Percentiles rank a stretch among this genome's conserved stretches.
phyloP scores from a whole-genome alignment of 1,140 invertebrate genomes.

The Euura lappo region DNA sequence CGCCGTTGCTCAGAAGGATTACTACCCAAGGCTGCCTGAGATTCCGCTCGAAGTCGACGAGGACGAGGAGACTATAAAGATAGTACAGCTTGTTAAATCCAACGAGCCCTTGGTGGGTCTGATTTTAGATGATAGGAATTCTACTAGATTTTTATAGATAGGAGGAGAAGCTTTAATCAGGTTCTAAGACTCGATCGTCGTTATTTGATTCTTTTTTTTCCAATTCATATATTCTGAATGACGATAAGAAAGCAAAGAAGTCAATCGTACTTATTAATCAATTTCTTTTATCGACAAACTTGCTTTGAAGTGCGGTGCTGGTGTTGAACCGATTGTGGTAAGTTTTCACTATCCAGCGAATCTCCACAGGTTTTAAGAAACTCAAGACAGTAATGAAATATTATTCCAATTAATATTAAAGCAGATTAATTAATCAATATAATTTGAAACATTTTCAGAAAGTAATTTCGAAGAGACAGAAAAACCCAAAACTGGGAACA shows the following conservation, averaged over 20 bases:
- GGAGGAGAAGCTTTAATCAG: too few species aligned
- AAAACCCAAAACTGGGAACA: not conserved
- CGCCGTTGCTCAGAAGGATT: constrained; percentile 93
- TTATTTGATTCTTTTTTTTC: constrained; percentile 25
- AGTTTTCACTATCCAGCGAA: constrained; percentile 62
- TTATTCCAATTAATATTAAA: not conserved
- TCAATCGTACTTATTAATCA: constrained; percentile 42
- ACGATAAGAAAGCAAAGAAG: not conserved
- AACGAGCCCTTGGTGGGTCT: constrained; percentile 92
- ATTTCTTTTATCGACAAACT: constrained; percentile 59
- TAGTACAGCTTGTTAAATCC: constrained; percentile 95
- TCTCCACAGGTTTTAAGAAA: not conserved
- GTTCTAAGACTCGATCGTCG: too few species aligned
- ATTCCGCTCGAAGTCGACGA: constrained; percentile 88
- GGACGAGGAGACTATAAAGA: constrained; percentile 95
- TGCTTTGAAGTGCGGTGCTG: constrained; percentile 84
- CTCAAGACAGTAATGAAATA: not conserved
- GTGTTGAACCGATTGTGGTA: constrained; percentile 94
- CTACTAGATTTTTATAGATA: not conserved
- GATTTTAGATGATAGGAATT: not conserved
- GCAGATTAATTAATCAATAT: too few species aligned
- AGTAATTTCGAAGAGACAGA: not conserved
- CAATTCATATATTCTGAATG: constrained; percentile 20
- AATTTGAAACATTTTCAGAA: too few species aligned
- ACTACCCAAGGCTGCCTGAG: constrained; percentile 88